Evolutionary conservation across 2,888 invertebrate genomes (phyloP).

Genomic region (Ferdinandea cuprea): DNA sequence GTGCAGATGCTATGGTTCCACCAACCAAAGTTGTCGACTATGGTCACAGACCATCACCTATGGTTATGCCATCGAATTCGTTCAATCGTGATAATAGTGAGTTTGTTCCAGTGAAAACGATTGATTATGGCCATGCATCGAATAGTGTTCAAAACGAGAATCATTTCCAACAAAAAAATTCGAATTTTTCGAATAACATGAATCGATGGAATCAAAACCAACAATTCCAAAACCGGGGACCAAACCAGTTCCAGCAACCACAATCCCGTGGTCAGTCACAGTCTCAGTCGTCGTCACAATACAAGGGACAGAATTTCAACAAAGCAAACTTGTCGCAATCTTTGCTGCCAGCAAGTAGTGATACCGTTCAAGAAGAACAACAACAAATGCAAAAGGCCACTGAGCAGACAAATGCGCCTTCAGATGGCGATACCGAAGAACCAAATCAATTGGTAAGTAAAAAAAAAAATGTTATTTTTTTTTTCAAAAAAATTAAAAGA

Average conservation of each 20-base stretch:
- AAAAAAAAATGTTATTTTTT: too few species aligned
- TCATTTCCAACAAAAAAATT: slow-evolving; percentile 36
- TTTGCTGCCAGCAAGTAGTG: neutral
- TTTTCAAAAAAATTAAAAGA: neutral
- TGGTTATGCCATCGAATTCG: slow-evolving; percentile 41
- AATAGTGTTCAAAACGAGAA: slow-evolving; percentile 66
- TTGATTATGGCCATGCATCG: slow-evolving; percentile 88
- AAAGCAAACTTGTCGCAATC: neutral
- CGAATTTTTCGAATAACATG: neutral
- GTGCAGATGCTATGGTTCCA: slow-evolving; percentile 83
- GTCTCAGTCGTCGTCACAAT: neutral
- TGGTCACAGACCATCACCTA: slow-evolving; percentile 86
- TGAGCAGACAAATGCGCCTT: slow-evolving; percentile 1
- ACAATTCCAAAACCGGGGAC: neutral
- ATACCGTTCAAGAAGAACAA: neutral
- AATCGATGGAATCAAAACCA: slow-evolving; percentile 10
- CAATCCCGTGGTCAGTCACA: neutral
- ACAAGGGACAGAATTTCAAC: neutral
- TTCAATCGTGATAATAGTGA: slow-evolving; percentile 78
- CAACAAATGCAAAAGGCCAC: slow-evolving; percentile 21
- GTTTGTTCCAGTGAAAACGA: slow-evolving; percentile 87
- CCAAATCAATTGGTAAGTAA: slow-evolving; percentile 20
- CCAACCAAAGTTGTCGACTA: slow-evolving; percentile 88
- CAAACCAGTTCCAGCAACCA: neutral
- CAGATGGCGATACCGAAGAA: neutral